Base-by-base conservation (phyloP, 2,888 invertebrate species). In the Macaria notata region DNA sequence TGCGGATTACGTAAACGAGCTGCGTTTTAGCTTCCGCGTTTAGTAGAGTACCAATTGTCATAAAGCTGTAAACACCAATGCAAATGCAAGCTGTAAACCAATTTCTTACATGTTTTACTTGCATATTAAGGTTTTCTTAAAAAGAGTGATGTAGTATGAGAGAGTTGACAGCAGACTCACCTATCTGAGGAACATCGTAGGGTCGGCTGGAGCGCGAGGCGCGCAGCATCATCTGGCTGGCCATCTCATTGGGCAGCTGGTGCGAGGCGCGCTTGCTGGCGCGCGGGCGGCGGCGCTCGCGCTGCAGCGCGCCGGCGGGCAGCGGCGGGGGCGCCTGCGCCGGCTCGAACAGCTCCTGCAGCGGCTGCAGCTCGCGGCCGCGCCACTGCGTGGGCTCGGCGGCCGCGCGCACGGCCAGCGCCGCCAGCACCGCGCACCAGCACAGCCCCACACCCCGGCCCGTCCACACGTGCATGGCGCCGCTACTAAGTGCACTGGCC, bases 121-220 rank as follows among this genome's bases (percentile, higher is more conserved):
- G n/a, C n/a, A n/a, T n/a, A n/a, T n/a, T n/a, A n/a, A n/a, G n/a
- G n/a, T n/a, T n/a, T n/a, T n/a, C n/a, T n/a, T n/a, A 33, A 4
- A 33, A 4, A 33, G 33, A 33, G 33, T 33, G 33, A 6, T 4
- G 33, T 33, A 33, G 33, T 33, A 33, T n/a, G n/a, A n/a, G n/a
- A n/a, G n/a, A n/a, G n/a, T n/a, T n/a, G n/a, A n/a, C n/a, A n/a
- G n/a, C 4, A 4, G 8, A 93, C 94, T 93, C 78, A 96, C 96
- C 96, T 79, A 96, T 96, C 92, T 96, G 96, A 70, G 96, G 96
- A 67, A 96, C 96, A 88, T 96, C 96, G 86, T 96, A 96, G 75
- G 95, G 94, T 73, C 95, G 92, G 80, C 94, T 94, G 66, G 95
- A 95, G 70, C 96, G 93, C 61, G 95, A 93, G 59, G 95, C 94